Percentiles rank a stretch among this genome's conserved stretches.
phyloP scores from a whole-genome alignment of 2,797 vertebrate genomes.

The Novumbra hubbsi region DNA sequence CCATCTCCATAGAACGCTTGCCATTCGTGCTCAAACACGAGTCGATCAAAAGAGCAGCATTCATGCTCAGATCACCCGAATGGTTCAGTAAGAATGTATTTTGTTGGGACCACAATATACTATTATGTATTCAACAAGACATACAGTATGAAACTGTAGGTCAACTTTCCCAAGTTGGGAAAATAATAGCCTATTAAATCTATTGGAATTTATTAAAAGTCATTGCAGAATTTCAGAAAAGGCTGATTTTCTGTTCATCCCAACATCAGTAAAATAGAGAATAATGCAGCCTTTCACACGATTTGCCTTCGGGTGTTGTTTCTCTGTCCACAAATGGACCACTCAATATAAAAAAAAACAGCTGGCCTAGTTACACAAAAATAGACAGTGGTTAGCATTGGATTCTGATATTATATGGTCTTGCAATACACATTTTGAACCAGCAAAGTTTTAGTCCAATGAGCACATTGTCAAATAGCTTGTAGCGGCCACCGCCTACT shows the following conservation, averaged over 20 bases:
- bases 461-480: not conserved
- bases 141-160: not conserved
- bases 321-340: constrained; percentile 38
- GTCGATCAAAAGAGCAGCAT: too few relatives aligned
- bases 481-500: not conserved
- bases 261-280: not conserved
- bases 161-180: not conserved
- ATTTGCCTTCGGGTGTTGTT: constrained; percentile 48
- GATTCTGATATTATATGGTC: not conserved
- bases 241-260: not conserved
- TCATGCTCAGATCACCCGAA: not conserved
- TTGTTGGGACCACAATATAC: not conserved
- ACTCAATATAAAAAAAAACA: constrained; percentile 33
- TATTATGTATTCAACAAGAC: not conserved
- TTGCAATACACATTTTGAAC: not conserved
- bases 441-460: not conserved
- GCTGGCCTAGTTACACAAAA: constrained; percentile 37
- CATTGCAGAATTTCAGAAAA: not conserved
- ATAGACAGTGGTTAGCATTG: constrained; percentile 9
- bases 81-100: not conserved
- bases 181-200: not conserved
- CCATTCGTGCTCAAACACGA: too few relatives aligned
- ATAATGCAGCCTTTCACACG: not conserved
- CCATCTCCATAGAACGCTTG: too few relatives aligned
- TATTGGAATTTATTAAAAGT: not conserved